These are phyloP conservation scores for Chydorus sphaericus DNA, from an alignment of 2,888 invertebrate genomes.

Conservation along the genomic window DNA sequence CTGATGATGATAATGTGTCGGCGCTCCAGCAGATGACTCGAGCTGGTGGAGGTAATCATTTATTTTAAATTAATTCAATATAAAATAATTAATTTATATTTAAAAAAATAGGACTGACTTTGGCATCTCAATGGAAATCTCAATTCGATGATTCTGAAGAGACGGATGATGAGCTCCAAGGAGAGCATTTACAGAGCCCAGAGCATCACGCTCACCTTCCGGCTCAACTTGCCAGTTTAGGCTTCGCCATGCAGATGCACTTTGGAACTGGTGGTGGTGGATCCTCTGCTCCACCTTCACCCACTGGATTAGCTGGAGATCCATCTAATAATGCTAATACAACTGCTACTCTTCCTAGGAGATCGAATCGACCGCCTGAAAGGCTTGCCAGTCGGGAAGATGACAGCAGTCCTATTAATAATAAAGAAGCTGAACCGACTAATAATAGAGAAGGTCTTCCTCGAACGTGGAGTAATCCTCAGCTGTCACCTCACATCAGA, in stretches of 20 bases:
- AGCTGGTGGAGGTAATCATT: slow-evolving; percentile 49
- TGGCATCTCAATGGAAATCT: slow-evolving; percentile 89
- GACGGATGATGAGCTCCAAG: slow-evolving; percentile 87
- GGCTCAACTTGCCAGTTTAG: slow-evolving; percentile 1
- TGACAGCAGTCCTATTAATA: too few species aligned
- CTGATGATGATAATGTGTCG: slow-evolving; percentile 84
- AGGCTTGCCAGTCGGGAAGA: neutral
- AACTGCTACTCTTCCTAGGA: neutral
- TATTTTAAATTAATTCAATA: neutral
- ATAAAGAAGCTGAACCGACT: neutral
- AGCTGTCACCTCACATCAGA: slow-evolving; percentile 33
- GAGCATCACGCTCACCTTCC: slow-evolving; percentile 37
- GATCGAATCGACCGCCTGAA: neutral
- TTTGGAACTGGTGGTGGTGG: slow-evolving; percentile 11
- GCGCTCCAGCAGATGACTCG: slow-evolving; percentile 76
- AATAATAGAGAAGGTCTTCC: slow-evolving; percentile 42
- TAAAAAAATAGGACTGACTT: slow-evolving; percentile 43
- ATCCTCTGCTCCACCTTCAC: slow-evolving; percentile 14
- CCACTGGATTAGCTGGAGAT: neutral
- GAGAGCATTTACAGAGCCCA: slow-evolving; percentile 48
- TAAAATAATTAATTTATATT: neutral
- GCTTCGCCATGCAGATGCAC: slow-evolving; percentile 12
- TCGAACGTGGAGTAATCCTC: slow-evolving; percentile 61
- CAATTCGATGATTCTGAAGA: slow-evolving; percentile 92
- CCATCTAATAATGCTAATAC: neutral